Conservation (phyloP, 2,888 invertebrate species). For the Cerastis rubricosa region DNA sequence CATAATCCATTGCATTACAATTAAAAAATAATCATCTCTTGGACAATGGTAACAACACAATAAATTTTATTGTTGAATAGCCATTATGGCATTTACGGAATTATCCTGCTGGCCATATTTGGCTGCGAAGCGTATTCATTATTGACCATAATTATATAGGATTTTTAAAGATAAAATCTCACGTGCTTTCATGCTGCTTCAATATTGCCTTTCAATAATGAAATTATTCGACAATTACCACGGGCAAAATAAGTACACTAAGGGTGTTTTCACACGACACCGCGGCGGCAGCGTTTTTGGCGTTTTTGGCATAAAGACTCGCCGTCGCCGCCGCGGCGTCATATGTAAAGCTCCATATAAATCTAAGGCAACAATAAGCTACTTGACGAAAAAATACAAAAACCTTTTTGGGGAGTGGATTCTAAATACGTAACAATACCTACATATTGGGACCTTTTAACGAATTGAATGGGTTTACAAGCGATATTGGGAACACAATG, state of each 20-base stretch:
- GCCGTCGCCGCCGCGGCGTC: no score
- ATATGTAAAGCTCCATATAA: no score
- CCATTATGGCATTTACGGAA: not conserved
- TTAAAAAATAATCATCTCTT: not conserved
- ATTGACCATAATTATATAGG: not conserved
- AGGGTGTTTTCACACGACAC: no score
- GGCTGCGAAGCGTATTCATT: not conserved
- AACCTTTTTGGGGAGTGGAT: conserved; percentile 46
- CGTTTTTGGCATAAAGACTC: no score
- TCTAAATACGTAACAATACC: conserved; percentile 56
- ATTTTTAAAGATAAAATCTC: not conserved
- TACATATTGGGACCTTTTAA: conserved; percentile 57
- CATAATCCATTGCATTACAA: not conserved
- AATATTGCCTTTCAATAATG: not conserved
- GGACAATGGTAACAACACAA: not conserved
- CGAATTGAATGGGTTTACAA: conserved; percentile 54
- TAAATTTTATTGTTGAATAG: not conserved
- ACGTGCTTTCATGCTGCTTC: no score
- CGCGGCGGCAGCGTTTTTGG: no score
- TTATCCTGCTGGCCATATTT: not conserved
- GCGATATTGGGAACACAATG: conserved; percentile 50
- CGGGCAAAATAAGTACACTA: not conserved
- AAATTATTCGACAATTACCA: not conserved
- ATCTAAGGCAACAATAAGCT: no score
- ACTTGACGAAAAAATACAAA: conserved; percentile 47